Percentiles rank a stretch among this genome's conserved stretches.
Evolutionary conservation across 2,888 invertebrate genomes (phyloP).

Genomic region (Napeogenes inachia): DNA sequence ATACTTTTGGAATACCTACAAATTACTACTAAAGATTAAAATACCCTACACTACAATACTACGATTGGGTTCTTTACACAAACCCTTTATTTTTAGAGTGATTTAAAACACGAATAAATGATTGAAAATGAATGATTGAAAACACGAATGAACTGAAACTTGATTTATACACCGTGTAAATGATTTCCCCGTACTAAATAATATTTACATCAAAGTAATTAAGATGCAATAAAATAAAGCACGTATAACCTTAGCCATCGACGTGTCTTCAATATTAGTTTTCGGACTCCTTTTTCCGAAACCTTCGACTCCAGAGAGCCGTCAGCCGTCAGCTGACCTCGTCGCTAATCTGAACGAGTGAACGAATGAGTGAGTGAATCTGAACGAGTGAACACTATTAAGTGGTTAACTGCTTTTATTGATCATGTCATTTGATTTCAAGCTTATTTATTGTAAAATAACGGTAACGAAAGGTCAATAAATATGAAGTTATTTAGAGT

Average conservation of each 20-base stretch:
- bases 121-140: too few relatives aligned
- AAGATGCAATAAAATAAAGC: conserved; percentile 1
- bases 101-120: too few relatives aligned
- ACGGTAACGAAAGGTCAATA: conserved; percentile 6
- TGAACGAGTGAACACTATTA: not conserved
- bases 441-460: not conserved
- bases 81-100: not conserved
- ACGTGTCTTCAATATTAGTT: conserved; percentile 6
- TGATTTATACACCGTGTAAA: too few relatives aligned
- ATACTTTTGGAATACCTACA: too few relatives aligned
- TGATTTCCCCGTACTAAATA: not conserved
- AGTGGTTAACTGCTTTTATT: not conserved
- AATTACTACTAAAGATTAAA: too few relatives aligned
- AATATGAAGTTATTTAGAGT: conserved; percentile 1
- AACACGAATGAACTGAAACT: too few relatives aligned
- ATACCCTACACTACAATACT: not conserved
- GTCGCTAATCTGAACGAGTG: not conserved
- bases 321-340: not conserved
- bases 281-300: conserved; percentile 4
- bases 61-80: too few relatives aligned
- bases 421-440: not conserved
- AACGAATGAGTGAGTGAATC: not conserved
- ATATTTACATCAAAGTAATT: not conserved
- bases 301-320: conserved; percentile 1
- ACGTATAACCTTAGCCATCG: not conserved